These are phyloP conservation scores for Drosophila leonis DNA, from an alignment of 2,888 invertebrate genomes.

Conservation along the genomic window DNA sequence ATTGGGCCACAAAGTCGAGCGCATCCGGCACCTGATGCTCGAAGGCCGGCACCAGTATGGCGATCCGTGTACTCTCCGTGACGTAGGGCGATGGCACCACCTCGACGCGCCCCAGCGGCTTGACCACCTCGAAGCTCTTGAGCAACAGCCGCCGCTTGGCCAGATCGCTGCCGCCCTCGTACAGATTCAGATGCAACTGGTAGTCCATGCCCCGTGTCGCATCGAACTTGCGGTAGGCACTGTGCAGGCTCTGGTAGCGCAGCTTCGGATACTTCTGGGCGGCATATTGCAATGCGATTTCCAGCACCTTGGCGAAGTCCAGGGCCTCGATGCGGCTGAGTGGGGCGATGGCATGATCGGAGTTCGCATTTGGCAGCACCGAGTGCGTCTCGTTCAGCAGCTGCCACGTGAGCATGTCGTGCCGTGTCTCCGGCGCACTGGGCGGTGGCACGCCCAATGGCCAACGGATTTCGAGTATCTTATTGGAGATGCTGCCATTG, in stretches of 20 bases:
- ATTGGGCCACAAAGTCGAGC: conserved; percentile 89
- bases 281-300: conserved; percentile 86
- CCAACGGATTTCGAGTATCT: conserved; percentile 88
- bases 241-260: conserved; percentile 87
- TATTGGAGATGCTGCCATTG: conserved; percentile 86
- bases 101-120: conserved; percentile 94
- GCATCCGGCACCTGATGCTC: conserved; percentile 87
- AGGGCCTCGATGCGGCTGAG: conserved; percentile 89
- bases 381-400: conserved; percentile 94
- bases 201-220: conserved; percentile 95
- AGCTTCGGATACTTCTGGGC: conserved; percentile 86
- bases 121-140: conserved; percentile 91
- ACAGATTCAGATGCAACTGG: conserved; percentile 90
- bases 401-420: conserved; percentile 94
- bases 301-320: conserved; percentile 89
- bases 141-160: conserved; percentile 74
- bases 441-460: conserved; percentile 90
- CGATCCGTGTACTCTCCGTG: conserved; percentile 95
- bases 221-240: conserved; percentile 92
- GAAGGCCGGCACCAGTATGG: conserved; percentile 90
- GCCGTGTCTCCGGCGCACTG: conserved; percentile 90
- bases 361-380: conserved; percentile 93
- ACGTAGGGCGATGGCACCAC: conserved; percentile 97
- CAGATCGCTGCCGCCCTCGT: conserved; percentile 77
- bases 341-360: conserved; percentile 89